These are phyloP conservation scores for Chelidonichthys spinosus DNA, from an alignment of 2,797 vertebrate species.

Conservation along the genomic window DNA sequence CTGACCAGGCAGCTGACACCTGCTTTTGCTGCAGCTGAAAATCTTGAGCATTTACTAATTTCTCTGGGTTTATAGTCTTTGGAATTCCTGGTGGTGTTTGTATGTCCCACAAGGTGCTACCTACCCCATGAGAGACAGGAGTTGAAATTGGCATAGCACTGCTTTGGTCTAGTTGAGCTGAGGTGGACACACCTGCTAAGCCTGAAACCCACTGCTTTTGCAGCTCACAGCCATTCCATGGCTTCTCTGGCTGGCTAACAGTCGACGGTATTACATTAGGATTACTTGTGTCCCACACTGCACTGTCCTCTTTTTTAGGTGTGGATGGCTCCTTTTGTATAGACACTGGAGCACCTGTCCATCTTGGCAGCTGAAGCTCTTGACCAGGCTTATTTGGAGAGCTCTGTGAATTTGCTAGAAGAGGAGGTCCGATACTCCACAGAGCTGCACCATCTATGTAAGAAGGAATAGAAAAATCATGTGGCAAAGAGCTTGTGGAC, in stretches of 20 bases:
- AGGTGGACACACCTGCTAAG: constrained; percentile 59
- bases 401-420: constrained; percentile 59
- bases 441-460: constrained; percentile 75
- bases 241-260: constrained; percentile 73
- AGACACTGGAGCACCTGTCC: constrained; percentile 56
- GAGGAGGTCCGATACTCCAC: constrained; percentile 71
- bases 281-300: constrained; percentile 62
- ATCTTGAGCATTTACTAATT: constrained; percentile 70
- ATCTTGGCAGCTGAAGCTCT: constrained; percentile 71
- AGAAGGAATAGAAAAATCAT: constrained; percentile 53
- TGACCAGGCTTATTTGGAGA: constrained; percentile 62
- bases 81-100: constrained; percentile 72
- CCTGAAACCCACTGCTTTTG: constrained; percentile 71
- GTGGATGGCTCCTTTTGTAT: constrained; percentile 60
- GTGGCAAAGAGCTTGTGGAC: constrained; percentile 62
- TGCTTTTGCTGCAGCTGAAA: constrained; percentile 78
- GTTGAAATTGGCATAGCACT: constrained; percentile 62
- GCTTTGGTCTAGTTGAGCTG: constrained; percentile 76
- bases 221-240: constrained; percentile 69
- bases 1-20: constrained; percentile 68
- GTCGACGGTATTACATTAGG: constrained; percentile 62
- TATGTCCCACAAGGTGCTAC: constrained; percentile 74
- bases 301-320: constrained; percentile 70
- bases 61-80: constrained; percentile 75
- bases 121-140: constrained; percentile 62